Percentiles rank a stretch among this genome's conserved stretches.
Evolutionary conservation across 2,888 invertebrate species (phyloP).

Genomic region (Epinotia brunnichana): DNA sequence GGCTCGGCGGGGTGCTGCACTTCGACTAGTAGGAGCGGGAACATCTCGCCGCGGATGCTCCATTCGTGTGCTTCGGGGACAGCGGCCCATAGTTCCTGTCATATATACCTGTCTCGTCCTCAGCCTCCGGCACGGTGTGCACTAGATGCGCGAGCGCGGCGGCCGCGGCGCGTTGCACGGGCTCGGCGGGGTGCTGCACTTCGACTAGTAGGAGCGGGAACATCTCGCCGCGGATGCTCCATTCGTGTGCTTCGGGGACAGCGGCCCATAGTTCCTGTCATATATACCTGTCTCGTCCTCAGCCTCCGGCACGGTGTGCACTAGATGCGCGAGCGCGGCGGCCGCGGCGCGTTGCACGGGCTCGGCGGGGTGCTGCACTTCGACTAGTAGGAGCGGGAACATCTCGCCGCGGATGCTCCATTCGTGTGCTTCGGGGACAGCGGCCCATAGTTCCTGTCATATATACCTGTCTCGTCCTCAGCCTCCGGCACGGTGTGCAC

Average conservation of each 20-base stretch:
- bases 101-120: not conserved
- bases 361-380: conserved; percentile 91
- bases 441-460: too few relatives aligned
- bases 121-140: conserved; percentile 60
- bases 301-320: conserved; percentile 69
- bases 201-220: conserved; percentile 86
- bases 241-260: conserved; percentile 62
- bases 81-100: too few relatives aligned
- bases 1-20: conserved; percentile 91
- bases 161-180: conserved; percentile 93
- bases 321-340: conserved; percentile 88
- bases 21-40: conserved; percentile 86
- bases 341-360: conserved; percentile 93
- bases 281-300: not conserved
- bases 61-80: conserved; percentile 63
- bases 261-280: too few relatives aligned
- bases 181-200: conserved; percentile 91
- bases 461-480: not conserved
- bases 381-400: conserved; percentile 84
- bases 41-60: conserved; percentile 69
- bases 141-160: conserved; percentile 89
- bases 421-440: conserved; percentile 62
- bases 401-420: conserved; percentile 70
- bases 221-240: conserved; percentile 68
- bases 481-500: conserved; percentile 70